Evolutionary conservation across 1,140 invertebrate species (phyloP).

Genomic region (Telenomus remus): DNA sequence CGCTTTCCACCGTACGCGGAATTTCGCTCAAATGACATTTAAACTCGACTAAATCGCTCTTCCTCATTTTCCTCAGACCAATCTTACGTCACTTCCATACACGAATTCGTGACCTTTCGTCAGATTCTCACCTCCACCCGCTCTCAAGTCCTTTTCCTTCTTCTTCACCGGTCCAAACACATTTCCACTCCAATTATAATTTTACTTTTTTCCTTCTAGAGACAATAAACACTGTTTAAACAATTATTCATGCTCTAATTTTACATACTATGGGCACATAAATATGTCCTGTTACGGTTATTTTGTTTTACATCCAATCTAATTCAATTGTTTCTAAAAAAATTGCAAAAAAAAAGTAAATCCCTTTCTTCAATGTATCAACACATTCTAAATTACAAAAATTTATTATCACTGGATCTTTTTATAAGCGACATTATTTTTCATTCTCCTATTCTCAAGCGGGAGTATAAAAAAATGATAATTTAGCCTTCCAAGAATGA

Average conservation of each 20-base stretch:
- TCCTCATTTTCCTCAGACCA: constrained; percentile 5
- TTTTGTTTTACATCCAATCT: too few species aligned
- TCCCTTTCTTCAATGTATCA: too few species aligned
- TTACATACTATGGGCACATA: too few species aligned
- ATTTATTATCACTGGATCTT: not conserved
- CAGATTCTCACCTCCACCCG: constrained; percentile 18
- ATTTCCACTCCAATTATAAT: constrained; percentile 8
- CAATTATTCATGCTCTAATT: too few species aligned
- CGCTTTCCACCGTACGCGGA: constrained; percentile 35
- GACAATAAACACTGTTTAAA: too few species aligned
- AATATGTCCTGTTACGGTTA: too few species aligned
- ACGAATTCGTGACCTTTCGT: not conserved
- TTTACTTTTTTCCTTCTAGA: too few species aligned
- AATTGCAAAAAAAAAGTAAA: too few species aligned
- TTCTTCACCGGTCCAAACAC: constrained; percentile 29
- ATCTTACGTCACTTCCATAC: not conserved
- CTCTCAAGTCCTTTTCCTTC: not conserved
- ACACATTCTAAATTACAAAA: too few species aligned
- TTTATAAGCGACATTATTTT: not conserved
- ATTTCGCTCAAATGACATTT: constrained; percentile 50
- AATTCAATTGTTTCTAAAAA: too few species aligned
- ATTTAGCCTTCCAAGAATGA: not conserved
- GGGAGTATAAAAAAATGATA: not conserved
- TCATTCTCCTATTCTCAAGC: not conserved
- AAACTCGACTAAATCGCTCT: constrained; percentile 10